Base-by-base conservation (phyloP, 1,140 invertebrate genomes). In the Drosophila kikkawai region DNA sequence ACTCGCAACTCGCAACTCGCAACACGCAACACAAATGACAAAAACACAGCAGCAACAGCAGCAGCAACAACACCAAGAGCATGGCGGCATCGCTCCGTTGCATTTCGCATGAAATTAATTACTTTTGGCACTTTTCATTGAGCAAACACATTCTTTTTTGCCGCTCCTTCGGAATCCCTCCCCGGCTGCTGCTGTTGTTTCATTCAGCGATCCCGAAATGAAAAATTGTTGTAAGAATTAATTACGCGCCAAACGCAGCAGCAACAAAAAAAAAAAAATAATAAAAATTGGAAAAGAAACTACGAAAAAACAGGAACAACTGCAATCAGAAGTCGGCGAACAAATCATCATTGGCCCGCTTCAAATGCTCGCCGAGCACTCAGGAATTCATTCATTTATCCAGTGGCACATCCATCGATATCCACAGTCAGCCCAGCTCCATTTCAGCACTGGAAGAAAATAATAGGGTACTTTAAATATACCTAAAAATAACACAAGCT, bases 111-210 rank as follows among this genome's bases (percentile, higher is more conserved):
- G 86, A 90, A 85, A 90, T 90, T 90, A 90, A 90, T 90, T 90
- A 90, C 85, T 90, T 90, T 91, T 90, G 85, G 85, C 85, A 90
- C 86, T 90, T 90, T 90, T 90, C 85, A 90, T 90, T 90, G 85
- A 90, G 86, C 85, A 90, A 90, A 90, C 84, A 90, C 82, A 90
- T 90, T 80, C 60, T 82, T 78, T 69, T 79, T 59, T 48, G 32
- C 45, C 45, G 47, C 44, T 70, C 41, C 39, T 37, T 39, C 47
- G 44, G 39, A 19, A 12, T 48, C 32, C 26, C 53, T 39, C 37
- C 13, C 8, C 53, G 36, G n/a, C 19, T 55, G 37, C 45, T 53
- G 51, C 44, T 77, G 67, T 64, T 80, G 68, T 87, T 84, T 79
- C 85, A 90, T 90, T 88, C 79, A 84, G 70, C 39, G 67, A 56